These are phyloP conservation scores for Campopleginae sp. DNA, from an alignment of 2,888 invertebrate genomes.

Conservation along the genomic window DNA sequence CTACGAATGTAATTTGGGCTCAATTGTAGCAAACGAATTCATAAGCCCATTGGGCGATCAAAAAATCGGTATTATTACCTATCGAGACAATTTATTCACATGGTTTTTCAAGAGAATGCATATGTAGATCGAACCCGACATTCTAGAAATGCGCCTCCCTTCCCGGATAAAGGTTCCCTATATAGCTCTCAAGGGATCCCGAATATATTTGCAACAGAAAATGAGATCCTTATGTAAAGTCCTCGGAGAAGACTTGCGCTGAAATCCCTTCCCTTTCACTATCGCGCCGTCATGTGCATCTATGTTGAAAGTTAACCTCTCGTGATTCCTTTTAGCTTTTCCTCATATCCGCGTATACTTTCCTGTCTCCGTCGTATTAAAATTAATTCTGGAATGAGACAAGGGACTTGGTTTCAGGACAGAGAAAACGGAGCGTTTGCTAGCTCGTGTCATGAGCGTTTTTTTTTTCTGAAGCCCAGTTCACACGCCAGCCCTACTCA, in stretches of 20 bases:
- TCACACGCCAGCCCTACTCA: not conserved
- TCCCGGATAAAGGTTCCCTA: not conserved
- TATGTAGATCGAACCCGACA: not conserved
- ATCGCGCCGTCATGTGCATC: conserved; percentile 24
- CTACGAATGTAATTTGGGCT: not conserved
- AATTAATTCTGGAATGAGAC: conserved; percentile 19
- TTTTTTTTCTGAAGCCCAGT: not conserved
- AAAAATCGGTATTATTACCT: not conserved
- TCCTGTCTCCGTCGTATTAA: not conserved
- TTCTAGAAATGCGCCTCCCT: conserved; percentile 3
- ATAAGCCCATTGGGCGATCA: not conserved
- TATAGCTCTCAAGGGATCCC: conserved; percentile 21
- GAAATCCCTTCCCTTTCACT: conserved; percentile 31
- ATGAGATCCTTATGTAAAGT: conserved; percentile 68
- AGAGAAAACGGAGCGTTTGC: not conserved
- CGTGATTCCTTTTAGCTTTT: conserved; percentile 32
- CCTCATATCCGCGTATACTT: not conserved
- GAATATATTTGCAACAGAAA: conserved; percentile 69
- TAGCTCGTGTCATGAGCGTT: not conserved
- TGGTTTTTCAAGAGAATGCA: not conserved
- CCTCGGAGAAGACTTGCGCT: conserved; percentile 68
- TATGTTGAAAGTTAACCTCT: conserved; percentile 25
- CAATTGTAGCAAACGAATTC: not conserved
- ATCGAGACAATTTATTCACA: not conserved
- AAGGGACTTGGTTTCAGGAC: not conserved